Conservation (phyloP, 1,140 invertebrate genomes). For the Cryptotermes secundus region DNA sequence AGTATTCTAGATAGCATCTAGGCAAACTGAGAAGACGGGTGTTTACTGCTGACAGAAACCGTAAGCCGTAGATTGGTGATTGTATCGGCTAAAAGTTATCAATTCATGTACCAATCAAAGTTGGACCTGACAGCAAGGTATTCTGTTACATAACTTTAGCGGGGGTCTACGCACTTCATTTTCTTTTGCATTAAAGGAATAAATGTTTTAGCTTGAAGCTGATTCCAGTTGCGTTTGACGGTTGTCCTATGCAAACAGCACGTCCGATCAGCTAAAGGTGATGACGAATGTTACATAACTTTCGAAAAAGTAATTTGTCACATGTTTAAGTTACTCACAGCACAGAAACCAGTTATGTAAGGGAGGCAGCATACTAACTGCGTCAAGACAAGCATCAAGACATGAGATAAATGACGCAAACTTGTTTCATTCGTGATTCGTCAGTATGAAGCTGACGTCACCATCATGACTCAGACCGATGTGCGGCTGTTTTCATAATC, state of each 20-base stretch:
- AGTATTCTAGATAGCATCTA: background rate
- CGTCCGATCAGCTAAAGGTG: background rate
- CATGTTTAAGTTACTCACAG: background rate
- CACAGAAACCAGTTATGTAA: too few relatives aligned
- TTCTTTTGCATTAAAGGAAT: background rate
- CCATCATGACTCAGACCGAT: too few relatives aligned
- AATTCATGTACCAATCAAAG: constrained; percentile 5
- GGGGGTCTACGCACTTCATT: background rate
- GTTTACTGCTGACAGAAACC: constrained; percentile 11
- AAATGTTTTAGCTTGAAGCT: background rate
- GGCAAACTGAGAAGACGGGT: background rate
- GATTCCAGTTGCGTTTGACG: background rate
- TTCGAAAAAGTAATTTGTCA: too few relatives aligned
- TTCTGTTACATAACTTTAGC: background rate
- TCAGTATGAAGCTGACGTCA: too few relatives aligned
- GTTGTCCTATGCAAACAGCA: too few relatives aligned
- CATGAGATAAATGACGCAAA: too few relatives aligned
- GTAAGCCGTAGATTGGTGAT: background rate
- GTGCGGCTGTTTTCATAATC: too few relatives aligned
- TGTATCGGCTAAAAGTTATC: background rate
- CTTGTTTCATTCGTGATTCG: too few relatives aligned
- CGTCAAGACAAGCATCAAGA: too few relatives aligned
- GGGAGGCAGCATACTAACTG: too few relatives aligned
- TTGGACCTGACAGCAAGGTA: background rate
- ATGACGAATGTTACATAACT: too few relatives aligned